Base-by-base conservation (phyloP, 2,797 vertebrate genomes). In the Todus mexicanus region DNA sequence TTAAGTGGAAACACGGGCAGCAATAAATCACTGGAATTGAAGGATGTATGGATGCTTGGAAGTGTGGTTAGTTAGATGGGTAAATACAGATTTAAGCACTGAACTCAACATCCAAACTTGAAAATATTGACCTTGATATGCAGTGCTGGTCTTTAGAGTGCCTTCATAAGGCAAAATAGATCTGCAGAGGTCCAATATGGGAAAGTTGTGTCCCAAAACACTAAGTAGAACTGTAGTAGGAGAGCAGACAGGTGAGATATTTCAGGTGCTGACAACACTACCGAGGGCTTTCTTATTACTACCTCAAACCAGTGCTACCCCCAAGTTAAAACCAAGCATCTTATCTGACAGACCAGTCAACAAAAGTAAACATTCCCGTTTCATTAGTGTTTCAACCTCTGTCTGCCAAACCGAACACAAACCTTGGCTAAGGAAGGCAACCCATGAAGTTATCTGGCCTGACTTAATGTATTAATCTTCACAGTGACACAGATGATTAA, bases 381-480 rank as follows among this genome's bases (percentile, higher is more conserved):
- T 80, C 47, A 82, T 48, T 92, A 65, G 25, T 48, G 76, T 57
- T 94, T 86, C 60, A 92, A 51, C 31, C 54, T 68, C 70, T 3
- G 8, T 71, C 90, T 92, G 70, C 92, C 92, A 95, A 94, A 77
- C n/a, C 16, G 73, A 84, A 79, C 63, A 84, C 48, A 89, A 81
- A 89, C 89, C 82, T 84, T 85, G 89, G 82, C 25, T 74, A 85
- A 94, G 37, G 61, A 89, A 89, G 12, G 64, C 81, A 86, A 81
- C 93, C 83, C 70, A 70, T 79, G 63, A 84, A 95, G 70, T 91
- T 93, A 19, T 57, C 48, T 64, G 60, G 84, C 73, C 56, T 66
- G 81, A 93, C 61, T 94, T 84, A 78, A 89, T 68, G 66, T 53
- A 90, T 94, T 84, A 94, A 93, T 96, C 92, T 92, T 91, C 85